Conservation (phyloP, 2,888 invertebrate genomes). For the Scaptomyza caliginosa region DNA sequence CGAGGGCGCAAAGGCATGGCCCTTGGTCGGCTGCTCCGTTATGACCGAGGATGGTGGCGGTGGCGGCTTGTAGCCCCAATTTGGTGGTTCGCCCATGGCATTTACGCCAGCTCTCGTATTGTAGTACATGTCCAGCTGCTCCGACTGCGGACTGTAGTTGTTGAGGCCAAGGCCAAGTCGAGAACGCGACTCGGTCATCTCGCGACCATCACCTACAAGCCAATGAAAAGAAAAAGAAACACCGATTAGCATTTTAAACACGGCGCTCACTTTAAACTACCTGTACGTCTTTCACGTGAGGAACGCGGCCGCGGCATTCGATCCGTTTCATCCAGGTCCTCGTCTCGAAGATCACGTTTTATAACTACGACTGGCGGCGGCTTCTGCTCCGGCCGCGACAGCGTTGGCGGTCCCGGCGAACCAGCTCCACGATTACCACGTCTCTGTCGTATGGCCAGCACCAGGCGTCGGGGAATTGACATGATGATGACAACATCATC, state of each 20-base stretch:
- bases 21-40: slow-evolving; percentile 95
- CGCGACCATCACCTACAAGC: slow-evolving; percentile 89
- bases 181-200: slow-evolving; percentile 91
- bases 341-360: slow-evolving; percentile 93
- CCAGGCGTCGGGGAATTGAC: slow-evolving; percentile 98
- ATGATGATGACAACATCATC: slow-evolving; percentile 99
- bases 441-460: slow-evolving; percentile 95
- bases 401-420: slow-evolving; percentile 84
- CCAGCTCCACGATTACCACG: slow-evolving; percentile 86
- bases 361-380: slow-evolving; percentile 96
- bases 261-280: slow-evolving; percentile 81
- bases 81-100: slow-evolving; percentile 85
- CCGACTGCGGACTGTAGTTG: slow-evolving; percentile 87
- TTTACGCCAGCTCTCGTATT: slow-evolving; percentile 90
- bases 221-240: slow-evolving; percentile 24
- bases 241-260: slow-evolving; percentile 79
- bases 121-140: slow-evolving; percentile 91
- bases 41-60: slow-evolving; percentile 90
- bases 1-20: slow-evolving; percentile 90
- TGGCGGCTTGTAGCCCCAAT: slow-evolving; percentile 84
- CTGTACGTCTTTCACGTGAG: slow-evolving; percentile 85
- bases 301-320: slow-evolving; percentile 84
- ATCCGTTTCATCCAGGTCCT: slow-evolving; percentile 89
- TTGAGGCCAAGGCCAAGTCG: slow-evolving; percentile 89
- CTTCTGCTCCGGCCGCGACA: slow-evolving; percentile 90